Base-by-base conservation (phyloP, 1,140 invertebrate genomes). In the Planococcus citri region DNA sequence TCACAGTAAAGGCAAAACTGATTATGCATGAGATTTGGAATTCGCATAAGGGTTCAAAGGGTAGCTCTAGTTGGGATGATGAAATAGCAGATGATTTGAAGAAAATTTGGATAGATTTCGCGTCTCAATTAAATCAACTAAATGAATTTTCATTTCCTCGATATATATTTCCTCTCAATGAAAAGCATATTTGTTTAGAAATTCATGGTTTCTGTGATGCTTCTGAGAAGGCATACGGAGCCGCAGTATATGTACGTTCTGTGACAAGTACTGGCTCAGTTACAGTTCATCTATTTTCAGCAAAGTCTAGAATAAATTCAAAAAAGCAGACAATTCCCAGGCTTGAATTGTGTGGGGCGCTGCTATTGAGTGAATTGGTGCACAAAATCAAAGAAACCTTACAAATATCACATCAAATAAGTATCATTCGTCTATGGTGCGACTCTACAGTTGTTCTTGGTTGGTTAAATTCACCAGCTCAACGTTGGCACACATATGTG, bases 261-360 rank as follows among this genome's bases (percentile, higher is more conserved):
- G 69, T 68, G 20, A 68, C 71, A 64, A 27, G 67, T 27, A 69
- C 68, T 38, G 71, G 69, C 2, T 38, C 51, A 27, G 8, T 58
- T 72, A 8, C 29, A 64, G n/a, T 71, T 72, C 24, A 21, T 75
- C 1, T 57, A 58, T 20, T 69, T n/a, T n/a, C n/a, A n/a, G n/a
- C 72, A 12, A 75, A 75, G 68, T 71, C 72, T 1, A 24, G 1
- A 68, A 73, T n/a, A n/a, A n/a, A n/a, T n/a, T n/a, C n/a, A n/a
- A n/a, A n/a, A n/a, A n/a, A n/a, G n/a, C n/a, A n/a, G 0, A 77
- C 77, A 20, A 74, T 84, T 38, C 82, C 82, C 14, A 64, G 79
- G 69, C 73, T 83, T n/a, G 82, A 83, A 74, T 72, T 83, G 9
- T 76, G 73, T 68, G 80, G 75, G 8, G 80, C 80, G 12, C 57